Evolutionary conservation across 2,888 invertebrate genomes (phyloP).

Genomic region (Erannis defoliaria): DNA sequence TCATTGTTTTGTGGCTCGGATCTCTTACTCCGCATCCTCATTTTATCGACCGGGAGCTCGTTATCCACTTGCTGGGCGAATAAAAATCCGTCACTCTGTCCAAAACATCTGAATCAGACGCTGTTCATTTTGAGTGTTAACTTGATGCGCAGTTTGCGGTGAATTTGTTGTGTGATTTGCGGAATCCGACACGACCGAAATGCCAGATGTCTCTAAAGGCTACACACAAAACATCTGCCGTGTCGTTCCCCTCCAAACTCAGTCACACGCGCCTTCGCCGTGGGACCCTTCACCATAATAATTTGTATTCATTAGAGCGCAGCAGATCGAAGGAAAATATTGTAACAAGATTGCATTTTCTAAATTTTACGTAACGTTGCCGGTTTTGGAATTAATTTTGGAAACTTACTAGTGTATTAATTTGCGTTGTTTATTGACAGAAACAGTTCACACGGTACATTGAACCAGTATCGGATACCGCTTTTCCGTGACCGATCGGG

Average conservation of each 20-base stretch:
- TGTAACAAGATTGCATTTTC: conserved; percentile 43
- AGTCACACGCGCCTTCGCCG: conserved; percentile 36
- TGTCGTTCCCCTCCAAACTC: conserved; percentile 56
- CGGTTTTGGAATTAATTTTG: conserved; percentile 46
- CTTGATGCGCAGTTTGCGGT: conserved; percentile 32
- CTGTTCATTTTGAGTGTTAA: conserved; percentile 30
- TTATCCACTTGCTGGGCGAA: conserved; percentile 51
- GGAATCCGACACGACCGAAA: conserved; percentile 48
- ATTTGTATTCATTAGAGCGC: conserved; percentile 62
- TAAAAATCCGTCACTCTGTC: conserved; percentile 39
- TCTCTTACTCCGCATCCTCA: conserved; percentile 67
- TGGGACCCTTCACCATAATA: conserved; percentile 51
- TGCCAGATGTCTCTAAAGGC: conserved; percentile 53
- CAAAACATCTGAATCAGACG: conserved; percentile 36
- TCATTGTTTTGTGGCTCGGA: conserved; percentile 81
- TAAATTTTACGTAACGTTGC: conserved; percentile 43
- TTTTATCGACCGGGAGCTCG: conserved; percentile 61
- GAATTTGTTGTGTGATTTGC: conserved; percentile 42
- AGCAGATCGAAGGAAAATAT: conserved; percentile 48
- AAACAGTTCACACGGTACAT: conserved; percentile 59
- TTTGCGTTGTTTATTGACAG: conserved; percentile 45
- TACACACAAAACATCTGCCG: conserved; percentile 65
- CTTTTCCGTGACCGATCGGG: conserved; percentile 58
- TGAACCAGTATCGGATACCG: conserved; percentile 54
- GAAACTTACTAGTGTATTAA: conserved; percentile 39